A percentile compares a stretch with the other conserved stretches of the same genome.
Conservation (phyloP, 2,888 invertebrate species). For the Tortrix viridana region DNA sequence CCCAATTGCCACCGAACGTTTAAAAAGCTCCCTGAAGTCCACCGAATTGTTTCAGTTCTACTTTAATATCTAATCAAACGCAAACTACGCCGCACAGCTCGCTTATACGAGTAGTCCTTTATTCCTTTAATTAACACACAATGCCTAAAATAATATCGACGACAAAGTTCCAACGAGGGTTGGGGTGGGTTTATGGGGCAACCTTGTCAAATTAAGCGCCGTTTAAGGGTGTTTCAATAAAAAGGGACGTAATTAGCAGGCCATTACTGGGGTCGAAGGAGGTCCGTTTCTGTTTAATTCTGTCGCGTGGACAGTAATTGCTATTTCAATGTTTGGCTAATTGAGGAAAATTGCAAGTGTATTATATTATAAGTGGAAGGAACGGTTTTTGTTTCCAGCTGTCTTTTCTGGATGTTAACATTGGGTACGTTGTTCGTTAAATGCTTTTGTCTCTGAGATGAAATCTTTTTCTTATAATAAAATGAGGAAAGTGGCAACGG, state of each 20-base stretch:
- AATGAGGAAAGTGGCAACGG: too few relatives aligned
- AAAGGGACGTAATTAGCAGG: conserved; percentile 47
- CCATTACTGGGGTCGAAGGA: conserved; percentile 38
- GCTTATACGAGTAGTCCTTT: conserved; percentile 22
- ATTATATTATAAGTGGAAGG: not conserved
- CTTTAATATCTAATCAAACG: conserved; percentile 31
- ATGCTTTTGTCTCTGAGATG: too few relatives aligned
- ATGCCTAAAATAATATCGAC: conserved; percentile 57
- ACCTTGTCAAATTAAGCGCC: conserved; percentile 49
- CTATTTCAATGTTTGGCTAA: not conserved
- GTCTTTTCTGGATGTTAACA: too few relatives aligned
- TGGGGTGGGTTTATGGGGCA: conserved; percentile 44
- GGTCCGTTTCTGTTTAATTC: conserved; percentile 13
- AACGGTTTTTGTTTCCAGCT: conserved; percentile 13
- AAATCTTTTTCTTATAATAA: too few relatives aligned
- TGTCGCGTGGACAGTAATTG: conserved; percentile 30
- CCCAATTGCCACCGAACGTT: not conserved
- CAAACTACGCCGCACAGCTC: conserved; percentile 14
- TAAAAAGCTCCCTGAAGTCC: conserved; percentile 7
- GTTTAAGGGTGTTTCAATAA: conserved; percentile 45
- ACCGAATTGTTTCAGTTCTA: conserved; percentile 4
- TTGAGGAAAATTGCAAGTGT: not conserved
- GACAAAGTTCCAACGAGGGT: conserved; percentile 51
- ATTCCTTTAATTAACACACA: conserved; percentile 30
- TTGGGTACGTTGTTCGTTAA: too few relatives aligned